Evolutionary conservation across 1,140 invertebrate genomes (phyloP).

Genomic region (Microplitis mediator): DNA sequence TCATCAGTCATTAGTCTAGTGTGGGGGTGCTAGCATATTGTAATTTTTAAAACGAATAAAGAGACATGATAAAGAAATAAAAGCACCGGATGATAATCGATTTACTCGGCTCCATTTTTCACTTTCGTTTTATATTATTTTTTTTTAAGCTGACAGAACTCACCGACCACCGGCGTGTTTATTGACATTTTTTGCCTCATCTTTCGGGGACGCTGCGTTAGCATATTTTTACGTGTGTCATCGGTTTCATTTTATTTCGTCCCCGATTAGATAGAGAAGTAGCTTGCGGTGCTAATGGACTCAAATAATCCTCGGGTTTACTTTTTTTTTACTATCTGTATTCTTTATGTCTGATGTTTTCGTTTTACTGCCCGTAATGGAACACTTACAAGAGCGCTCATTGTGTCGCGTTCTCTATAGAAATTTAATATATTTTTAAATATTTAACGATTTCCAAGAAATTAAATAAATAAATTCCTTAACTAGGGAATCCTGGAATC

Average conservation of each 20-base stretch:
- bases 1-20: no score
- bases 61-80: conserved; percentile 1
- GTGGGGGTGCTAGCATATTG: no score
- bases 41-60: no score
- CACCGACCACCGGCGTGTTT: neutral
- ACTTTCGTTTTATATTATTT: conserved; percentile 11
- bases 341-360: no score
- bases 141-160: neutral
- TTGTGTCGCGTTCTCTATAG: no score
- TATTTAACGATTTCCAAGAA: no score
- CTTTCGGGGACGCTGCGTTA: conserved; percentile 1
- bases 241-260: conserved; percentile 13
- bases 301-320: neutral
- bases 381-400: no score
- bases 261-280: neutral
- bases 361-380: no score
- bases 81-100: conserved; percentile 6
- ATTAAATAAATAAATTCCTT: no score
- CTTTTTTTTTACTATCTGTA: no score
- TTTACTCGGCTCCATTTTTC: neutral
- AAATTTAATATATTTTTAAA: no score
- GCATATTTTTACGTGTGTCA: conserved; percentile 24
- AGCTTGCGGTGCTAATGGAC: conserved; percentile 11
- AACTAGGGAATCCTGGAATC: no score
- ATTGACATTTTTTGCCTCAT: neutral